Evolutionary conservation across 2,888 invertebrate species (phyloP), one percentile per base, ranked within the genome.

Genomic region (Noctua pronuba): DNA sequence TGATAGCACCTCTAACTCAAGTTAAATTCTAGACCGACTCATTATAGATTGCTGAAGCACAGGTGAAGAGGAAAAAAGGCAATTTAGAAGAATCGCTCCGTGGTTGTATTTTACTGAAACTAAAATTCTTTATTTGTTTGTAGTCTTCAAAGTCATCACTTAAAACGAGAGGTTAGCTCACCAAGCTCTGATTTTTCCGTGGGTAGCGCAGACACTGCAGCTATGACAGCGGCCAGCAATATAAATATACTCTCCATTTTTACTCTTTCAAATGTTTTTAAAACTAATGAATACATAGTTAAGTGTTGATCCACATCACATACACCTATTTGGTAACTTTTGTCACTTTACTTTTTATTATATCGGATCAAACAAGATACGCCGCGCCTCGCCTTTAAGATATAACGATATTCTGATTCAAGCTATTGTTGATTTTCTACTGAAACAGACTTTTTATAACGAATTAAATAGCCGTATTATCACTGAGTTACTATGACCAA

Each of bases 81-180:
- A 28, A 31, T 31, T 18, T 28, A 2, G 10, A 24, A 38, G 18
- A 10, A 49, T 5, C 49, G 13, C 18, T 52, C 24, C 11, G 24
- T 18, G 18, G 24, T 31, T 55, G 11, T 28, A 28, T 28, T 24
- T 16, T 31, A 60, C 31, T 58, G 18, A 46, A 38, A 49, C 11
- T 72, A 49, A 58, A 2, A 35, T 35, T 18, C 0, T 60, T 13
- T 49, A 8, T 38, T 31, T 49, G 28, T 46, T 18, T 38, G 24
- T 96, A 95, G 74, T 96, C 95, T 81, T 96, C 95, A 75, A 95
- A 96, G 24, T 95, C 94, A 3, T 96, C 95, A 71, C 90, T 92
- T 38, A 96, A 91, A 49, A 93, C 78, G 28, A 28, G 93, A 85
- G 0, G 94, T 95, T 21, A 96, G 83, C 8, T 95, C 89, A 11